These are phyloP conservation scores for Octodonta nipae DNA, from an alignment of 2,888 invertebrate species.

Conservation along the genomic window DNA sequence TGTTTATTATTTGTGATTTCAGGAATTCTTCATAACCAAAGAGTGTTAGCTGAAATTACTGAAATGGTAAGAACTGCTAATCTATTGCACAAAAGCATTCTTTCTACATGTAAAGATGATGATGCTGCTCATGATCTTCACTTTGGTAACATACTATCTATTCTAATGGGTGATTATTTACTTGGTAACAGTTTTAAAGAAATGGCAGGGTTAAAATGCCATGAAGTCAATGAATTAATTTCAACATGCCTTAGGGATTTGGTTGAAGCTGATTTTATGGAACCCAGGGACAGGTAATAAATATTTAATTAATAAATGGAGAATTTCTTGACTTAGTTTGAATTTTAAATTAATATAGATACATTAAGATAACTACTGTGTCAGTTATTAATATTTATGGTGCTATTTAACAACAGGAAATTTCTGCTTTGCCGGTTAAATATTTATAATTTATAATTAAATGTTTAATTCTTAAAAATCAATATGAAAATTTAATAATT, in stretches of 20 bases:
- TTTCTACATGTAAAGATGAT: constrained; percentile 53
- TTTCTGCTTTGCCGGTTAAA: too few species aligned
- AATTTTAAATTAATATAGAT: too few species aligned
- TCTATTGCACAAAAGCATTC: constrained; percentile 65
- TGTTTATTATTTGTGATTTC: constrained; percentile 5
- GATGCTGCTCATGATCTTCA: constrained; percentile 57
- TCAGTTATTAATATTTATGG: too few species aligned
- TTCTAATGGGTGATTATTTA: constrained; percentile 78
- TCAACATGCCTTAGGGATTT: constrained; percentile 76
- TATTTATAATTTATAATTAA: too few species aligned
- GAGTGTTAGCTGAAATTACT: constrained; percentile 80
- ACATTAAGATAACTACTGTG: too few species aligned
- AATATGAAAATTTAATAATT: too few species aligned
- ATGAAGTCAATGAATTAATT: constrained; percentile 73
- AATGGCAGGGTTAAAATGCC: constrained; percentile 62
- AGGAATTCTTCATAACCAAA: constrained; percentile 65
- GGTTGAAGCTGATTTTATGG: constrained; percentile 77
- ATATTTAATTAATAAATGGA: too few species aligned
- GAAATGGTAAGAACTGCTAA: constrained; percentile 91
- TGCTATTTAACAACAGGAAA: too few species aligned
- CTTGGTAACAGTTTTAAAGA: constrained; percentile 79
- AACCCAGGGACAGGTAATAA: constrained; percentile 53
- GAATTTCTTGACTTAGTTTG: too few species aligned
- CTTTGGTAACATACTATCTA: constrained; percentile 87
- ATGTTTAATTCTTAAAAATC: too few species aligned